These are phyloP conservation scores for Nephila pilipes DNA, from an alignment of 1,140 invertebrate genomes.

Conservation along the genomic window DNA sequence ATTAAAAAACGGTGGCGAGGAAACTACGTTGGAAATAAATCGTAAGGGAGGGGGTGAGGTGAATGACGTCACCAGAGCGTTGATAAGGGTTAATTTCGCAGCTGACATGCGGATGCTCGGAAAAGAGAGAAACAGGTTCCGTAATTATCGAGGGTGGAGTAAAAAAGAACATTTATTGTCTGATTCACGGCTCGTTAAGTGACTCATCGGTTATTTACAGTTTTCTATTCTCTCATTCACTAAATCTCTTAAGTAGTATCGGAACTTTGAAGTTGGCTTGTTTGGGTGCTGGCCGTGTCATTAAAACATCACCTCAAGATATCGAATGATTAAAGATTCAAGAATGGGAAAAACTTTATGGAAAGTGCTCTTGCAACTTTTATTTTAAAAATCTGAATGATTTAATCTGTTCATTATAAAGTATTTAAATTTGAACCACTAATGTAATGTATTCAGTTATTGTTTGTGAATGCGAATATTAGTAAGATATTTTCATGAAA, in stretches of 20 bases:
- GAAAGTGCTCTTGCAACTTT: too few species aligned
- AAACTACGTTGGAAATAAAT: conserved; percentile 8
- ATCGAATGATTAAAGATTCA: too few species aligned
- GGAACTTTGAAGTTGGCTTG: conserved; percentile 46
- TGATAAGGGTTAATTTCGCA: conserved; percentile 70
- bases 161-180: conserved; percentile 55
- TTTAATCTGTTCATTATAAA: too few species aligned
- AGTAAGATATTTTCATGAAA: too few species aligned
- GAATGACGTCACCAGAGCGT: conserved; percentile 63
- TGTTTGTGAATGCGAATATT: too few species aligned
- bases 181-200: conserved; percentile 71
- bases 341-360: too few species aligned
- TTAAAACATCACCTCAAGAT: background rate
- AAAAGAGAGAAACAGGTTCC: conserved; percentile 61
- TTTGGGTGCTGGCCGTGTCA: conserved; percentile 16
- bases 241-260: conserved; percentile 55
- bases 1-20: background rate
- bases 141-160: conserved; percentile 72
- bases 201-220: conserved; percentile 69
- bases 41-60: conserved; percentile 19
- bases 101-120: conserved; percentile 39
- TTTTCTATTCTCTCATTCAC: conserved; percentile 62
- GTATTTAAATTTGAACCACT: too few species aligned
- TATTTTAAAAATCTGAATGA: too few species aligned
- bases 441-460: too few species aligned